phyloP scores from a whole-genome alignment of 2,797 vertebrate genomes.

The Enteromius afrohamiltoni region DNA sequence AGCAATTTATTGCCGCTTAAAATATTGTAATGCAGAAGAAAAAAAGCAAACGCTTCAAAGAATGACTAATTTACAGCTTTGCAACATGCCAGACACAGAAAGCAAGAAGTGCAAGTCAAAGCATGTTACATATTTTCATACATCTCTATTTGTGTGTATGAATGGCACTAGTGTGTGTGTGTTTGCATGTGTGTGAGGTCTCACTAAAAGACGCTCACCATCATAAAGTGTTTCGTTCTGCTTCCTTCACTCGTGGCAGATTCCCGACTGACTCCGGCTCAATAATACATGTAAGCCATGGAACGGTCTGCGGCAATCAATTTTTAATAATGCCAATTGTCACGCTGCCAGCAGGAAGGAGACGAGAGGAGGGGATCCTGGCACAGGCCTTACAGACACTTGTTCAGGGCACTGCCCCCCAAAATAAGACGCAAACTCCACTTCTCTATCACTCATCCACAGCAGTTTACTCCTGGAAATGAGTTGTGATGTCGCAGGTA shows the following conservation, averaged over 20 bases:
- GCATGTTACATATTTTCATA: background rate
- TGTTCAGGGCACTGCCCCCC: background rate
- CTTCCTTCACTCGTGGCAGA: slow-evolving; percentile 90
- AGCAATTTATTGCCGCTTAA: background rate
- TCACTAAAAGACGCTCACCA: slow-evolving; percentile 68
- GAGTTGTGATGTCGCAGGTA: background rate
- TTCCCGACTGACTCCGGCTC: slow-evolving; percentile 71
- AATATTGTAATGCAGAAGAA: background rate
- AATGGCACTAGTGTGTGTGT: slow-evolving; percentile 33
- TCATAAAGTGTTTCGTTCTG: slow-evolving; percentile 84
- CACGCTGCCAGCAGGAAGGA: slow-evolving; percentile 64
- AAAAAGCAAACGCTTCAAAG: background rate
- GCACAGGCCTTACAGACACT: background rate
- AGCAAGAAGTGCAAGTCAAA: background rate
- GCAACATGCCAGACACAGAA: background rate
- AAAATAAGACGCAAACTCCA: background rate
- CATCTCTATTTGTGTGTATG: slow-evolving; percentile 13
- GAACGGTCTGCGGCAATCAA: slow-evolving; percentile 79
- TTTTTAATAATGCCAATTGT: slow-evolving; percentile 86
- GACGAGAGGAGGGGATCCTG: background rate
- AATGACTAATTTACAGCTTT: background rate
- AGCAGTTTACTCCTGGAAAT: background rate
- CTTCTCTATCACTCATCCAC: slow-evolving; percentile 1
- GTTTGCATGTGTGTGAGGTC: slow-evolving; percentile 32
- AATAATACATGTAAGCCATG: slow-evolving; percentile 72